Evolutionary conservation across 2,797 vertebrate genomes (phyloP).

Genomic region (Enteromius viviparus): DNA sequence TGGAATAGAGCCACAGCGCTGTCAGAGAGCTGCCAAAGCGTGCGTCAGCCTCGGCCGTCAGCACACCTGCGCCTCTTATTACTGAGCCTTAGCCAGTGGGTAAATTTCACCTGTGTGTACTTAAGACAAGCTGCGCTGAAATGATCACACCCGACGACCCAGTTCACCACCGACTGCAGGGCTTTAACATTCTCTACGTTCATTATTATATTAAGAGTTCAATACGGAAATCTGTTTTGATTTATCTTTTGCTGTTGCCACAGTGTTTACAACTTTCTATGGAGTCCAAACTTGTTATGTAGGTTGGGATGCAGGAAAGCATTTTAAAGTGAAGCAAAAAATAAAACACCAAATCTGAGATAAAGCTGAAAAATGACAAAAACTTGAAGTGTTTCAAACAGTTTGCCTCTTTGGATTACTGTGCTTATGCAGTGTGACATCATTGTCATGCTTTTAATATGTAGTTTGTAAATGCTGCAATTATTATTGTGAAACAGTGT

Average conservation of each 20-base stretch:
- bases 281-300: neutral
- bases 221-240: neutral
- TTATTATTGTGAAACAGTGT: neutral
- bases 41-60: conserved; percentile 45
- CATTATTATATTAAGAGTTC: neutral
- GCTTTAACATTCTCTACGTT: conserved; percentile 17
- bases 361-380: neutral
- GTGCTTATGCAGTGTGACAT: neutral
- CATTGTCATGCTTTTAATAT: neutral
- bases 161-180: conserved; percentile 4
- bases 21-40: conserved; percentile 49
- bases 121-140: conserved; percentile 34
- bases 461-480: neutral
- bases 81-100: conserved; percentile 49
- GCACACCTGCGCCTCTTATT: conserved; percentile 51
- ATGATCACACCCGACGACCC: conserved; percentile 30
- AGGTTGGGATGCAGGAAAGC: neutral
- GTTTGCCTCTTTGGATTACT: neutral
- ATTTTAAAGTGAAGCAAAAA: neutral
- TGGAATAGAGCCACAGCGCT: conserved; percentile 49
- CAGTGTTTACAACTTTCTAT: neutral
- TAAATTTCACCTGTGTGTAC: conserved; percentile 56
- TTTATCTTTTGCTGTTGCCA: neutral
- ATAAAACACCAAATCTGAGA: neutral
- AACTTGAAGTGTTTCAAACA: neutral